Percentiles rank a stretch among this genome's conserved stretches.
phyloP scores from a whole-genome alignment of 2,797 vertebrate genomes.

The Megalops cyprinoides region DNA sequence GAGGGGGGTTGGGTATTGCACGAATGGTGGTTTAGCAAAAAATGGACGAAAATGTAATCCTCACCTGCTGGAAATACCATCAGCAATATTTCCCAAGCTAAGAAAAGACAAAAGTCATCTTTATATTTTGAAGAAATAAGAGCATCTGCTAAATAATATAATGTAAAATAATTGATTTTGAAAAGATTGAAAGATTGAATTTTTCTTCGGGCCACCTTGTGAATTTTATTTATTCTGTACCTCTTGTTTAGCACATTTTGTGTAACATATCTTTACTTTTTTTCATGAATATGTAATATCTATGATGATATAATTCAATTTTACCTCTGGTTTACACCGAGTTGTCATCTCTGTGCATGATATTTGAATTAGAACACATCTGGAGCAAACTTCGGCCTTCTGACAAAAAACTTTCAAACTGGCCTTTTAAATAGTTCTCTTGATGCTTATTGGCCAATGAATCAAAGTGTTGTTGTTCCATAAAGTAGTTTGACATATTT shows the following conservation, averaged over 20 bases:
- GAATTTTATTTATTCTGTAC: not conserved
- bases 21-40: not conserved
- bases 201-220: not conserved
- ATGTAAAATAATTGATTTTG: too few species aligned
- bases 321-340: constrained; percentile 1
- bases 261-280: not conserved
- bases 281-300: not conserved
- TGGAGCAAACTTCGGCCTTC: constrained; percentile 67
- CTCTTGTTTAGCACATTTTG: not conserved
- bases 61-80: not conserved
- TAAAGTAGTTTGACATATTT: constrained; percentile 80
- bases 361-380: constrained; percentile 45
- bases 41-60: not conserved
- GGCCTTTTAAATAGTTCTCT: constrained; percentile 70
- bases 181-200: too few species aligned
- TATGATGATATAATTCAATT: not conserved
- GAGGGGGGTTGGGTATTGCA: not conserved
- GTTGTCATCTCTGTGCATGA: not conserved
- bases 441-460: constrained; percentile 72
- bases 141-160: too few species aligned
- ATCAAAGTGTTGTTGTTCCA: constrained; percentile 75
- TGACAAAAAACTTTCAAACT: constrained; percentile 68
- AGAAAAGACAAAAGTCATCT: not conserved
- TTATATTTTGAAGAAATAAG: too few species aligned
- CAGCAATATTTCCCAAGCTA: not conserved